Conservation (phyloP, 23 tunicate species). For the Halocynthia aurantium region DNA sequence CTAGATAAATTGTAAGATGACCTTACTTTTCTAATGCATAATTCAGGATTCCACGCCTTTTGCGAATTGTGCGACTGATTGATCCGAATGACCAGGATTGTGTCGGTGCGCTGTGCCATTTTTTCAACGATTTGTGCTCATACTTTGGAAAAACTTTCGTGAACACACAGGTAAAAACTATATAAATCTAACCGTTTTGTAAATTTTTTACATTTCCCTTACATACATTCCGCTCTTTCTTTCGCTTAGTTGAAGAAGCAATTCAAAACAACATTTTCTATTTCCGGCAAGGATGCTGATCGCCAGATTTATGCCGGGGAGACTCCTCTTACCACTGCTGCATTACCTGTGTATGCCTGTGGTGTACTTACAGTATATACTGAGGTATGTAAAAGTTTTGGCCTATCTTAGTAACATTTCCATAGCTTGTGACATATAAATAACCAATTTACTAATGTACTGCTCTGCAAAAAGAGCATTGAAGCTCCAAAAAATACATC, state of each 20-base stretch:
- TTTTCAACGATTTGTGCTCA: conserved; percentile 11
- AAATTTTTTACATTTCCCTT: too few species aligned
- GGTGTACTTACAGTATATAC: conserved; percentile 22
- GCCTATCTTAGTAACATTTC: too few species aligned
- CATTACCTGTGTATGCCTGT: conserved; percentile 49
- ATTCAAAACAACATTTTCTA: too few species aligned
- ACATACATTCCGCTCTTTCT: too few species aligned
- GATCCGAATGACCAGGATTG: conserved; percentile 15
- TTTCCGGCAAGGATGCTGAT: too few species aligned
- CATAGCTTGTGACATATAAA: too few species aligned
- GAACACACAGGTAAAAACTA: neutral
- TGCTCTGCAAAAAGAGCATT: neutral
- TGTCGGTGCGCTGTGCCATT: conserved; percentile 2
- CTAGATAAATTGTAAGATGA: too few species aligned
- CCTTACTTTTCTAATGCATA: too few species aligned
- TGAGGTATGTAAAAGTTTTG: neutral
- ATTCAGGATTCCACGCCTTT: conserved; percentile 35
- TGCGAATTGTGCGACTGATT: conserved; percentile 8
- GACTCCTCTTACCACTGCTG: conserved; percentile 27
- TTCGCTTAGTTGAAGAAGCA: too few species aligned
- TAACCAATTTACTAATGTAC: neutral
- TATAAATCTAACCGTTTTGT: too few species aligned
- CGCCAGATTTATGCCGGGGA: neutral
- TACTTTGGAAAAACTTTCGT: conserved; percentile 42
- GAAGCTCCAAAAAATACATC: too few species aligned